Evolutionary conservation across 2,113 vertebrate genomes (phyloP), one percentile per base, ranked within the genome.

Genomic region (Neotoma lepida): DNA sequence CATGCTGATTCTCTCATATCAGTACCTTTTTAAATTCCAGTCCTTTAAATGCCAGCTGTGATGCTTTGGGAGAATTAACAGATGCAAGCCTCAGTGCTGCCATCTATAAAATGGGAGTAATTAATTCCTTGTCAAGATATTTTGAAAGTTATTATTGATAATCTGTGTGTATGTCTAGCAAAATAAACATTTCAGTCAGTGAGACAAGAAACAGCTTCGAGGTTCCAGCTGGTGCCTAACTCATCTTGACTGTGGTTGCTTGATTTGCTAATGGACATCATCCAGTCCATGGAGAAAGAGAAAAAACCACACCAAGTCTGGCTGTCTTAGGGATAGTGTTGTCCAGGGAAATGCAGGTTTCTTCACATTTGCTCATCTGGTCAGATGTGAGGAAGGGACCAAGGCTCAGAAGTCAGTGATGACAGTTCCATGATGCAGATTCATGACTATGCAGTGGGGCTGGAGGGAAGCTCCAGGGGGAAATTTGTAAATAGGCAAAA

Each of bases 291-390:
- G 18, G 66, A 70, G 39, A 35, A 22, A 4, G 39, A 51, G 10
- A 49, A 2, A 2, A 68, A 58, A 56, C 15, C 2, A 35, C 0
- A 6, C 17, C 28, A 12, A 22, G n/a, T 9, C 41, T 49, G 7
- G 20, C 1, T 26, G 30, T 14, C 6, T 8, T 51, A 92, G 24
- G 7, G 9, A 84, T 41, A 39, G 30, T 9, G 6, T 13, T 44
- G 2, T 85, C 17, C 17, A 68, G 77, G 28, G 15, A 64, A 78
- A 91, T 5, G 24, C 26, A 28, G 13, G 14, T 24, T 1, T 13
- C 54, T 12, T 49, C 35, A 12, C 22, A 22, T 46, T 2, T 20
- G 54, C 1, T 54, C 56, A 61, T 26, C 35, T 58, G 39, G 68
- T 28, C 22, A 41, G n/a, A 22, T 22, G 41, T 41, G 20, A 41